These are phyloP conservation scores for Scarus forsteni DNA, from an alignment of 2,797 vertebrate genomes.

Conservation along the genomic window DNA sequence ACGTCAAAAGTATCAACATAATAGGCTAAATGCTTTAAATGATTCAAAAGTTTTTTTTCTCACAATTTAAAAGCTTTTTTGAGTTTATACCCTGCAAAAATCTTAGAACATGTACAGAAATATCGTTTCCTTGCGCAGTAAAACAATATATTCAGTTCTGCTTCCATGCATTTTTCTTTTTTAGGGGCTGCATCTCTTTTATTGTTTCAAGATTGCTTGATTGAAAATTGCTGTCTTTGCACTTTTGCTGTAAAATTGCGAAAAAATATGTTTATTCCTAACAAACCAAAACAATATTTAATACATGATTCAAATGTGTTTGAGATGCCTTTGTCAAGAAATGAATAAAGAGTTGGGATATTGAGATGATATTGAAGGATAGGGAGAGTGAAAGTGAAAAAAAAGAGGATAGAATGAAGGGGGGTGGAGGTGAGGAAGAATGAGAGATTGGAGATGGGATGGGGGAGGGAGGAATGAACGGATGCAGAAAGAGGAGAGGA, in stretches of 20 bases:
- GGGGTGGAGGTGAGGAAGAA: slow-evolving; percentile 7
- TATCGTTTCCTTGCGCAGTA: too few relatives aligned
- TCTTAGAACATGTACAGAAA: too few relatives aligned
- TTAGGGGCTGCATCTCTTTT: neutral
- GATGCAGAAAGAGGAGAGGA: slow-evolving; percentile 4
- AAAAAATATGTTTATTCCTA: neutral
- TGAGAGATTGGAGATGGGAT: slow-evolving; percentile 1
- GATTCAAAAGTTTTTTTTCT: too few relatives aligned
- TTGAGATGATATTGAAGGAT: neutral
- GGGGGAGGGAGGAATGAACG: slow-evolving; percentile 16
- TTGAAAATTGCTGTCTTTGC: neutral
- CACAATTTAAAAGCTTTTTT: too few relatives aligned
- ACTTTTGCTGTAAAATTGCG: neutral
- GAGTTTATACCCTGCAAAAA: too few relatives aligned
- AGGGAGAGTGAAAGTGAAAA: neutral
- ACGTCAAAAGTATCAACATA: too few relatives aligned
- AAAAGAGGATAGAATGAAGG: neutral
- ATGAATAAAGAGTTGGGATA: slow-evolving; percentile 12
- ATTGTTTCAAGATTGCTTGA: neutral
- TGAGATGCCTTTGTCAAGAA: neutral
- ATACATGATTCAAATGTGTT: neutral
- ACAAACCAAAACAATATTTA: too few relatives aligned
- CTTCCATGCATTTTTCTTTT: too few relatives aligned
- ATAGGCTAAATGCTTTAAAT: too few relatives aligned
- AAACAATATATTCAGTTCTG: too few relatives aligned